Evolutionary conservation across 64 coral and sea anemone species (phyloP).

Genomic region (Platygyra sinensis): DNA sequence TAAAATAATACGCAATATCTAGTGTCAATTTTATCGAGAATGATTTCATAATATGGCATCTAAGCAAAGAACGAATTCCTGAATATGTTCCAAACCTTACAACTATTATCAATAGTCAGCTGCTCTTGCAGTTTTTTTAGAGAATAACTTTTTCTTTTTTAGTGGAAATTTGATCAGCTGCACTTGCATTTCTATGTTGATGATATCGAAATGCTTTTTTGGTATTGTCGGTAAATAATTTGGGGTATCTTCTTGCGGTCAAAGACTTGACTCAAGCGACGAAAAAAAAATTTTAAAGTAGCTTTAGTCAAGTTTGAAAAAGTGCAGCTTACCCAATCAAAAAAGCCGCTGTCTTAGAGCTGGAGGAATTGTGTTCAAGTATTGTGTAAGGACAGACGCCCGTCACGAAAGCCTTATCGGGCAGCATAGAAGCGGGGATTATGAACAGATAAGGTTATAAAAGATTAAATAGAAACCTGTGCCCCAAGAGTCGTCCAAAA

Average conservation of each 20-base stretch:
- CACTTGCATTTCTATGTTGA: too few relatives aligned
- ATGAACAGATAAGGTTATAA: background rate
- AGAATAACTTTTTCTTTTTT: too few relatives aligned
- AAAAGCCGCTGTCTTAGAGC: background rate
- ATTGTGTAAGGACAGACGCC: background rate
- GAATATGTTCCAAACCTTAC: background rate
- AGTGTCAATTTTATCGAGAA: background rate
- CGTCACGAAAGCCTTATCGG: constrained; percentile 20
- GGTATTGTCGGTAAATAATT: too few relatives aligned
- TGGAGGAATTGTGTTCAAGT: background rate
- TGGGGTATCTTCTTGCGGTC: too few relatives aligned
- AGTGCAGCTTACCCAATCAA: background rate
- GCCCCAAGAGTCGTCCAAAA: background rate
- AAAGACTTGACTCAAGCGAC: too few relatives aligned
- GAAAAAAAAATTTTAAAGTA: too few relatives aligned
- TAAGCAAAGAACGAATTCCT: background rate
- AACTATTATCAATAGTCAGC: background rate
- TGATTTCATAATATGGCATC: background rate
- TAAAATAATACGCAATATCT: background rate
- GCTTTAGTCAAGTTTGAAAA: background rate
- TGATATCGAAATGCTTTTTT: too few relatives aligned
- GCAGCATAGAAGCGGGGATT: constrained; percentile 1
- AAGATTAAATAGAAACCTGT: background rate
- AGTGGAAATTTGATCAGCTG: too few relatives aligned
- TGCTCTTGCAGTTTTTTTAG: too few relatives aligned